Percentiles rank a stretch among this genome's conserved stretches.
phyloP scores from a whole-genome alignment of 2,113 vertebrate species.

The Rutilus rutilus region DNA sequence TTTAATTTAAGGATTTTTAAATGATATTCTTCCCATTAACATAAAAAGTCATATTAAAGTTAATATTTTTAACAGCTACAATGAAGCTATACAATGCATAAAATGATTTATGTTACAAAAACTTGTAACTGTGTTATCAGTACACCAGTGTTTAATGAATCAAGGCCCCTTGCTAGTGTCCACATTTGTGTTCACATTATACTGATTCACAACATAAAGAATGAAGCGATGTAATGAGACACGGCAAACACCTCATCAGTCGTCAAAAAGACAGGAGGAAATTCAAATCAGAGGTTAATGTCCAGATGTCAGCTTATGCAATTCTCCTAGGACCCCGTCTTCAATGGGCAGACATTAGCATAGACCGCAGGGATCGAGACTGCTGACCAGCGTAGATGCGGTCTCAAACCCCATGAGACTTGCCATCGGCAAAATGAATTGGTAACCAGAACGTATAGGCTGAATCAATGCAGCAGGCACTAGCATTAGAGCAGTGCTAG shows the following conservation, averaged over 20 bases:
- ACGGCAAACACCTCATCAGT: neutral
- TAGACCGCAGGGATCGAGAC: neutral
- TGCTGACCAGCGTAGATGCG: constrained; percentile 33
- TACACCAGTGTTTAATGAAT: neutral
- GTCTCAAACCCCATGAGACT: constrained; percentile 46
- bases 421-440: constrained; percentile 58
- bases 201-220: neutral
- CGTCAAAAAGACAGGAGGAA: constrained; percentile 11
- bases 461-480: constrained; percentile 49
- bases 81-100: neutral
- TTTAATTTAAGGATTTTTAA: too few relatives aligned
- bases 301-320: constrained; percentile 29
- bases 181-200: neutral
- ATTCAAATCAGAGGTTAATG: constrained; percentile 8
- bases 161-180: neutral
- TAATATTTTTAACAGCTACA: neutral
- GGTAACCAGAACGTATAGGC: constrained; percentile 55
- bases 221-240: neutral
- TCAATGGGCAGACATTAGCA: constrained; percentile 27
- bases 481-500: constrained; percentile 16
- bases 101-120: neutral
- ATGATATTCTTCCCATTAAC: neutral
- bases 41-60: neutral
- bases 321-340: neutral
- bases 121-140: constrained; percentile 9